Conservation (phyloP, 1,140 invertebrate species). For the Dendroctonus ponderosae region DNA sequence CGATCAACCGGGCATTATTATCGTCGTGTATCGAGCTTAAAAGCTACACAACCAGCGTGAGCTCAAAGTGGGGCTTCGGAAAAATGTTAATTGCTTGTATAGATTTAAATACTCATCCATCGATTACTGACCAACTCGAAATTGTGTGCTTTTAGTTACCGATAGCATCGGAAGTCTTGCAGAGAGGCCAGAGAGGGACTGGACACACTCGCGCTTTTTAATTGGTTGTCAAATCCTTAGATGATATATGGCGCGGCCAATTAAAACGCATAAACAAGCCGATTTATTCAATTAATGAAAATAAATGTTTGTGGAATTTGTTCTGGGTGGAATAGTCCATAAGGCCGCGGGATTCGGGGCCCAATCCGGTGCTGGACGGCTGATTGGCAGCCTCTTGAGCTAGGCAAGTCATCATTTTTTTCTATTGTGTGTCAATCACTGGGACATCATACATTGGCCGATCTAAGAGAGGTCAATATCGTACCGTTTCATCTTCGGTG, state of each 20-base stretch:
- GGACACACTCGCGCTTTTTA: neutral
- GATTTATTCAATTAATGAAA: too few relatives aligned
- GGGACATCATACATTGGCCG: slow-evolving; percentile 28
- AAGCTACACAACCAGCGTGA: slow-evolving; percentile 37
- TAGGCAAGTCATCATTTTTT: slow-evolving; percentile 37
- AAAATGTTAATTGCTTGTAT: slow-evolving; percentile 49
- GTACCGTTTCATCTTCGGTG: slow-evolving; percentile 10
- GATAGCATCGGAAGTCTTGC: slow-evolving; percentile 33
- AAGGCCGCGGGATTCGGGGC: neutral
- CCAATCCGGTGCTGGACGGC: neutral
- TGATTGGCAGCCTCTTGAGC: slow-evolving; percentile 17
- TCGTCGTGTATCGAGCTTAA: slow-evolving; percentile 8
- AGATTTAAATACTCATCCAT: slow-evolving; percentile 46
- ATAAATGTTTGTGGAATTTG: too few relatives aligned
- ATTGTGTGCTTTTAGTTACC: slow-evolving; percentile 35
- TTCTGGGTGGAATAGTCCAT: neutral
- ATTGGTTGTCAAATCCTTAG: too few relatives aligned
- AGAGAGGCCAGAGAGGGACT: slow-evolving; percentile 15
- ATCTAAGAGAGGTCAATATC: slow-evolving; percentile 20
- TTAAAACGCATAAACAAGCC: too few relatives aligned
- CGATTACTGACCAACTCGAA: slow-evolving; percentile 38
- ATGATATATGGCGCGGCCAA: too few relatives aligned
- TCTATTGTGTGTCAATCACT: slow-evolving; percentile 39
- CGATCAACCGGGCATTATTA: neutral
- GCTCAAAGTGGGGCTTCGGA: slow-evolving; percentile 37